Base-by-base conservation (phyloP, 2,888 invertebrate species). In the Eumerus sabulonum region DNA sequence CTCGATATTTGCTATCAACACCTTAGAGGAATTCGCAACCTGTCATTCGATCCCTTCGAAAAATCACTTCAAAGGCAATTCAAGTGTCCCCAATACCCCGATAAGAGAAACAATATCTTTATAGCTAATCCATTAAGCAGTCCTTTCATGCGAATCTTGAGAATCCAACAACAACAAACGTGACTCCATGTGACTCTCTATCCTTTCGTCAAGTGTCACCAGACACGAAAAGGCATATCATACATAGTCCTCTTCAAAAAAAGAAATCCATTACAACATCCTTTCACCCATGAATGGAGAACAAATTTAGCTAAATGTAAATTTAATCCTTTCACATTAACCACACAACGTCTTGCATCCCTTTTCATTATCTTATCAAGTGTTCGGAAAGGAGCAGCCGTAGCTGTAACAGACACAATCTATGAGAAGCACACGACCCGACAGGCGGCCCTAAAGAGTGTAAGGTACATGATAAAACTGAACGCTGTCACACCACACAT, bases 311-410 rank as follows among this genome's bases (percentile, higher is more conserved):
- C 14, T 40, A 27, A 35, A 40, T n/a, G 40, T 40, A 40, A 40
- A 40, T n/a, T n/a, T 40, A 40, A 40, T 40, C 40, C 40, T n/a
- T 40, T 19, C 47, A 27, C 48, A 51, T 67, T 44, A 67, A 59
- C 67, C 57, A 35, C 57, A 59, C 35, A 48, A 35, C 63, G 16
- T 53, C 40, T 70, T 63, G 18, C 51, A 64, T 64, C 56, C 51
- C 42, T 59, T 68, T 62, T 50, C 62, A 62, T 74, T 74, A 74
- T 54, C 59, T 59, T 53, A 48, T 64, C 53, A 70, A 68, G 63
- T 51, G 27, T 14, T 64, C 13, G 17, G 36, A 1, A 54, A 45
- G 19, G 19, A 42, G 40, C 13, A 19, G 44, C 12, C 9, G 16
- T 40, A 40, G n/a, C 11, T 2, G 40, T 7, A 40, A 9, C 40